A percentile compares a stretch with the other conserved stretches of the same genome.
phyloP scores from a whole-genome alignment of 1,140 invertebrate species.

The Sogatella furcifera region DNA sequence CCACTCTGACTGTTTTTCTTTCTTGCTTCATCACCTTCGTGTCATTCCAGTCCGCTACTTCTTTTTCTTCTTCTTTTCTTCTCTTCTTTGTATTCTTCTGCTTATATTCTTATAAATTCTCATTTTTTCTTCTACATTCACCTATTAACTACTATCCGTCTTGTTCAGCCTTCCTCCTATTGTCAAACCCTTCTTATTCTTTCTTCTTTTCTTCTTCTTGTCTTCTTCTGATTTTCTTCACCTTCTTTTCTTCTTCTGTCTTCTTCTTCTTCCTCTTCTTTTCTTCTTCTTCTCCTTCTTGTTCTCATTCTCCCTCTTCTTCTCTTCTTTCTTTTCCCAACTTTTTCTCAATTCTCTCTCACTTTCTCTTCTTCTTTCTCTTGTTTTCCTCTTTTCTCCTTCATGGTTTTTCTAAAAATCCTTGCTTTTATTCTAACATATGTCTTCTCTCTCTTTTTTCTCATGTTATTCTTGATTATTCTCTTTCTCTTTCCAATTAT shows the following conservation, averaged over 20 bases:
- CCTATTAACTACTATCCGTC: no score
- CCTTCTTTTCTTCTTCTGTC: neutral
- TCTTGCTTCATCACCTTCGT: no score
- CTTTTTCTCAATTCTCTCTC: neutral
- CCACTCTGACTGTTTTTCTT: no score
- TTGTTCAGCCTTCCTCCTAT: neutral
- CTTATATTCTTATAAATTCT: slow-evolving; percentile 1
- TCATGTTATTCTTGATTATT: no score
- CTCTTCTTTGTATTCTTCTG: neutral
- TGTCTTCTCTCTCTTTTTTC: neutral
- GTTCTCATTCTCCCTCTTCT: slow-evolving; percentile 1
- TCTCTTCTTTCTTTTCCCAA: no score
- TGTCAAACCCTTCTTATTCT: neutral
- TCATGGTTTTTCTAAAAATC: neutral
- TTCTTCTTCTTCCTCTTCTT: neutral
- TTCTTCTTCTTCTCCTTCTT: neutral
- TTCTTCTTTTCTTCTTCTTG: neutral
- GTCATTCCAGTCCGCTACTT: neutral
- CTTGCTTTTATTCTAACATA: neutral
- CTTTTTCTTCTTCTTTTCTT: slow-evolving; percentile 8
- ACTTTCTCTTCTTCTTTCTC: neutral
- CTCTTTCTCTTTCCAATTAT: no score
- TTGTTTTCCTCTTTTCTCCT: no score
- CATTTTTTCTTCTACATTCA: slow-evolving; percentile 1
- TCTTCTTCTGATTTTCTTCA: neutral